Base-by-base conservation (phyloP, 2,888 invertebrate genomes). In the Pandemis corylana region DNA sequence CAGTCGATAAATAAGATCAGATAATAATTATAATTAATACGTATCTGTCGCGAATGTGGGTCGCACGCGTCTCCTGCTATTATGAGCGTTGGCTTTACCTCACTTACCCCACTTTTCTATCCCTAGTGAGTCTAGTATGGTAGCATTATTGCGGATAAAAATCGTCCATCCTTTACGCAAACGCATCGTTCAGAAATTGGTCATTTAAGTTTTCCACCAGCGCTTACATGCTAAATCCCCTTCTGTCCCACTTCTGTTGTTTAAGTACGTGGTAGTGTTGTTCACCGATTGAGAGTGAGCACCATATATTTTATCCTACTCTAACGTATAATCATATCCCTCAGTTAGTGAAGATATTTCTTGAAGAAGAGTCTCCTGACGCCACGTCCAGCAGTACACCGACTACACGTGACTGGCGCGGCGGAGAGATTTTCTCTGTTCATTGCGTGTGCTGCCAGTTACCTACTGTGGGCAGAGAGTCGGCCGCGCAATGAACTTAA, bases 61-160 rank as follows among this genome's bases (percentile, higher is more conserved):
- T 80, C 85, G 85, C 85, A 85, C 85, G 85, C 87, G 86, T 87
- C 86, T 83, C 81, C 82, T 80, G 84, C 83, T 80, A 84, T 83
- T 81, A 81, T 78, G 77, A 74, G 73, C 69, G 70, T 66, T 76
- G 41, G 73, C 72, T 70, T 71, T 83, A 82, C 80, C 82, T 85
- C 80, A 86, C 82, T 71, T 76, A 76, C 63, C 64, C 72, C 53
- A 77, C 65, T 77, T 70, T 64, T 56, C 20, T 51, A 9, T 20
- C 56, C 56, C 9, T 0, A 56, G 9, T 56, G 20, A 20, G 20
- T n/a, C 20, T 20, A 56, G 20, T 3, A 56, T 9, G 9, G 15
- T 7, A 13, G 20, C 15, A 7, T 20, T 56, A 12, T 46, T 5
- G 12, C 5, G 12, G 4, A 12, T 46, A 46, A 5, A 46, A 46